phyloP scores from a whole-genome alignment of 2,888 invertebrate genomes.

The Shargacucullia verbasci region DNA sequence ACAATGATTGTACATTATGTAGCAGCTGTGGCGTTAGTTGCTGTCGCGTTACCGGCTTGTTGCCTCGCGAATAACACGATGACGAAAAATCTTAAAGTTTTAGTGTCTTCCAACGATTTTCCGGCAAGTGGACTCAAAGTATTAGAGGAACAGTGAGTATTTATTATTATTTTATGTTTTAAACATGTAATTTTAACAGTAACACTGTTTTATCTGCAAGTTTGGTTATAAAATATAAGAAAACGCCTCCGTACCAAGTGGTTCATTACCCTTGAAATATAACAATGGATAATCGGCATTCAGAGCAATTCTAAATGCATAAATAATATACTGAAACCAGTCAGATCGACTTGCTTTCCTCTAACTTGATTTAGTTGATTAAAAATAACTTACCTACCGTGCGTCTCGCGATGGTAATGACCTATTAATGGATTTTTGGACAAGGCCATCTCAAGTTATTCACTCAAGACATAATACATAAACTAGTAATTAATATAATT shows the following conservation, averaged over 20 bases:
- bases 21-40: conserved; percentile 55
- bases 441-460: conserved; percentile 53
- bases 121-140: conserved; percentile 91
- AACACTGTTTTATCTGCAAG: neutral
- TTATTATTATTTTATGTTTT: neutral
- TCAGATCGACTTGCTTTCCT: conserved; percentile 5
- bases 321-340: conserved; percentile 8
- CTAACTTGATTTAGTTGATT: conserved; percentile 11
- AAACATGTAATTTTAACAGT: neutral
- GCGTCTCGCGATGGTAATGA: conserved; percentile 40
- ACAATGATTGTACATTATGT: conserved; percentile 55
- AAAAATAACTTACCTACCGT: conserved; percentile 21
- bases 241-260: neutral
- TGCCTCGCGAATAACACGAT: conserved; percentile 66
- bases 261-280: neutral
- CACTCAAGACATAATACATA: conserved; percentile 25
- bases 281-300: conserved; percentile 4
- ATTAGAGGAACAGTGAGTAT: conserved; percentile 90
- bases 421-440: conserved; percentile 46
- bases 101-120: conserved; percentile 92
- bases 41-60: conserved; percentile 54
- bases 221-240: conserved; percentile 5
- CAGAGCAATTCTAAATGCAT: conserved; percentile 1
- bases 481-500: conserved; percentile 18
- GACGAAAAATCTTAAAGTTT: conserved; percentile 89